phyloP scores from a whole-genome alignment of 2,888 invertebrate genomes.

The Phrixothrix hirtus region DNA sequence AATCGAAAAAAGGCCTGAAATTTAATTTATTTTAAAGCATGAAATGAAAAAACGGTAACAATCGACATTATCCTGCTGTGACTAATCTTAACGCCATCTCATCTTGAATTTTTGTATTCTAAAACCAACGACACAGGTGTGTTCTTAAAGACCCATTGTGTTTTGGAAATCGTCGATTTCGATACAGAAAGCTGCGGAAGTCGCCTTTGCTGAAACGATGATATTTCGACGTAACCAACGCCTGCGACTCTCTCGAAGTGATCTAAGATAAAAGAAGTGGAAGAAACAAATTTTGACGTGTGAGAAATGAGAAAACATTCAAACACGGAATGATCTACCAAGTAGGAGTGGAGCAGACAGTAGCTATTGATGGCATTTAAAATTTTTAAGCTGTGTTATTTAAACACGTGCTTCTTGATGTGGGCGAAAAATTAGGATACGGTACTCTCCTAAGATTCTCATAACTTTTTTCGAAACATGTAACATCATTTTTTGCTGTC shows the following conservation, averaged over 20 bases:
- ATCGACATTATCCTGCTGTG: slow-evolving; percentile 14
- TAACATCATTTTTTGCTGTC: too few species aligned
- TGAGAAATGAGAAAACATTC: not conserved
- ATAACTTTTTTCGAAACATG: too few species aligned
- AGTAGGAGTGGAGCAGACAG: not conserved
- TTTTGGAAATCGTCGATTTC: not conserved
- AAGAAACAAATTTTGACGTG: not conserved
- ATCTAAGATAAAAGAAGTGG: not conserved
- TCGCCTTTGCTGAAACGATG: too few species aligned
- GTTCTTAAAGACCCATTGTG: slow-evolving; percentile 29
- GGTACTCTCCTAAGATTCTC: too few species aligned
- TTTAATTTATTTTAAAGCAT: slow-evolving; percentile 16
- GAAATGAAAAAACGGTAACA: slow-evolving; percentile 15
- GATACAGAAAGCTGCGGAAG: not conserved
- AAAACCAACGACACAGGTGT: slow-evolving; percentile 21
- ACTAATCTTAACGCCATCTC: slow-evolving; percentile 24
- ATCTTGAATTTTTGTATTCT: slow-evolving; percentile 9
- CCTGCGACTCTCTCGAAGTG: too few species aligned
- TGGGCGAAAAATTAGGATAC: too few species aligned
- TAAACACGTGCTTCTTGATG: too few species aligned
- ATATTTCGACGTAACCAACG: too few species aligned
- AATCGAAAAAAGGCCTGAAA: too few species aligned
- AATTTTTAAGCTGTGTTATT: too few species aligned
- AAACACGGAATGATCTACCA: not conserved
- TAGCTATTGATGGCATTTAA: too few species aligned